These are phyloP conservation scores for Sebastes melanostomus DNA, from an alignment of 2,797 vertebrate species.

Conservation along the genomic window DNA sequence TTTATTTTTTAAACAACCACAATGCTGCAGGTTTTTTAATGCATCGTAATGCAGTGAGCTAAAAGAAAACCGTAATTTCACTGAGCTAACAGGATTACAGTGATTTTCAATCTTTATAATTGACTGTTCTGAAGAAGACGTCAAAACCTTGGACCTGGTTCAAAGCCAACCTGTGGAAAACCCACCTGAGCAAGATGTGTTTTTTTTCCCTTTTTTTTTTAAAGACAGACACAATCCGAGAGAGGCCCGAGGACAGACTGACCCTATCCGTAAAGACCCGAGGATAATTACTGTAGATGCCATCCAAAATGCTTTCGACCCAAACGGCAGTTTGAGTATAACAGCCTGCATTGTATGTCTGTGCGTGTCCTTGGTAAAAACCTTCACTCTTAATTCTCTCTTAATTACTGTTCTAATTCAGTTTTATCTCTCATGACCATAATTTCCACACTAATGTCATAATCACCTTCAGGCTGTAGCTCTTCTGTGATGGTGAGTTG, in stretches of 20 bases:
- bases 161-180: not conserved
- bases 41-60: not conserved
- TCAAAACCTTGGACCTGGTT: not conserved
- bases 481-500: not conserved
- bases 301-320: not conserved
- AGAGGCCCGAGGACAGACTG: not conserved
- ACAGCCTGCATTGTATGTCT: not conserved
- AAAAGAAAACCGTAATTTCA: slow-evolving; percentile 11
- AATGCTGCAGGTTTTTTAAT: not conserved
- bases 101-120: slow-evolving; percentile 5
- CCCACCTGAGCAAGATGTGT: not conserved
- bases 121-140: not conserved
- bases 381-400: slow-evolving; percentile 20
- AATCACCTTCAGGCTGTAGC: slow-evolving; percentile 24
- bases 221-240: not conserved
- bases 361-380: slow-evolving; percentile 14
- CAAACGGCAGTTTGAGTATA: not conserved
- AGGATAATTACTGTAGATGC: not conserved
- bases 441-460: slow-evolving; percentile 39
- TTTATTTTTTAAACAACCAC: not conserved
- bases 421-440: slow-evolving; percentile 33
- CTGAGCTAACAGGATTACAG: not conserved
- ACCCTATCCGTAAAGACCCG: not conserved
- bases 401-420: slow-evolving; percentile 30
- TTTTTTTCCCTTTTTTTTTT: not conserved